Evolutionary conservation across 2,113 vertebrate species (phyloP).

Genomic region (Caretta caretta): DNA sequence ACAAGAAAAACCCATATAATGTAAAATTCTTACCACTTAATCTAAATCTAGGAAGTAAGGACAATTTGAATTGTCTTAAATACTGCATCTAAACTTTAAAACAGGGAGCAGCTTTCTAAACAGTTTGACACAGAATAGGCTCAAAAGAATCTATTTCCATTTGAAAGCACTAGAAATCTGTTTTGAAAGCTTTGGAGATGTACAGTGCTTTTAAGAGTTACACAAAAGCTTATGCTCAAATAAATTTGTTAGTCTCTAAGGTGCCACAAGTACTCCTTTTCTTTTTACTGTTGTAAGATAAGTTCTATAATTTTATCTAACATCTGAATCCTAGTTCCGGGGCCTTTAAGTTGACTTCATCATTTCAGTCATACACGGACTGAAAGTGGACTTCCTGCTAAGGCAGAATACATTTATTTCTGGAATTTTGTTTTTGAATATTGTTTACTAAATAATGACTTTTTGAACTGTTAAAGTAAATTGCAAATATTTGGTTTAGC

Average conservation of each 20-base stretch:
- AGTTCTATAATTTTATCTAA: slow-evolving; percentile 8
- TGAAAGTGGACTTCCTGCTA: neutral
- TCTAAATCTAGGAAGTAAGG: neutral
- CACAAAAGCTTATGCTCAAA: neutral
- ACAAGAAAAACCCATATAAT: neutral
- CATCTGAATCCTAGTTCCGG: neutral
- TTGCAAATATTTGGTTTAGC: neutral
- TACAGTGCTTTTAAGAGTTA: neutral
- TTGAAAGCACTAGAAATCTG: neutral
- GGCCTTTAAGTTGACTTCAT: neutral
- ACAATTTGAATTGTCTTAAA: neutral
- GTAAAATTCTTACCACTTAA: neutral
- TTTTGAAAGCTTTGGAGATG: slow-evolving; percentile 13
- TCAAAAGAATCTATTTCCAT: neutral
- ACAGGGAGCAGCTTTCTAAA: neutral
- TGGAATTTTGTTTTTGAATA: neutral
- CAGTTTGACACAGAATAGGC: neutral
- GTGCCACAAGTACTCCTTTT: no score
- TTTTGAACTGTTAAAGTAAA: neutral
- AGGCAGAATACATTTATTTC: slow-evolving; percentile 31
- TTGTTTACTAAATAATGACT: neutral
- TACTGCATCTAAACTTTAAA: neutral
- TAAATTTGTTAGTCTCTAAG: no score
- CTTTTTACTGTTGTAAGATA: slow-evolving; percentile 23
- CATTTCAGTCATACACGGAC: neutral